Evolutionary conservation across 2,888 invertebrate genomes (phyloP).

Genomic region (Stenichneumon culpator): DNA sequence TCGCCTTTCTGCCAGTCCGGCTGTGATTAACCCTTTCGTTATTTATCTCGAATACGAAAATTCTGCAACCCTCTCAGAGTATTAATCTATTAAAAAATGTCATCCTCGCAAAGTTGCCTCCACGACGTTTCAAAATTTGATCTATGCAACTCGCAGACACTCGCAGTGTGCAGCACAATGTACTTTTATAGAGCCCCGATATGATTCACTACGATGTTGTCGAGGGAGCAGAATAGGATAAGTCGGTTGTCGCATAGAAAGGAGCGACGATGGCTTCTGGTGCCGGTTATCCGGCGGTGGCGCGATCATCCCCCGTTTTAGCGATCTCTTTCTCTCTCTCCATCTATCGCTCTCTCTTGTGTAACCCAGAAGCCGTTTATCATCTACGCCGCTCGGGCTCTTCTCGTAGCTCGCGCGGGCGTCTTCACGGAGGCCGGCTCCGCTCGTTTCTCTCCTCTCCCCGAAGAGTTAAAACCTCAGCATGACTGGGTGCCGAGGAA

Average conservation of each 20-base stretch:
- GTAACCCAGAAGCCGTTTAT: slow-evolving; percentile 86
- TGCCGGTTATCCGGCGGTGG: slow-evolving; percentile 87
- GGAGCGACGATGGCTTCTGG: slow-evolving; percentile 57
- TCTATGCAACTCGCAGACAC: background rate
- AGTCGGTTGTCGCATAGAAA: slow-evolving; percentile 90
- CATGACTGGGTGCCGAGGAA: slow-evolving; percentile 80
- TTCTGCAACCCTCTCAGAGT: too few relatives aligned
- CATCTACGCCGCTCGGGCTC: slow-evolving; percentile 74
- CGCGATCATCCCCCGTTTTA: slow-evolving; percentile 88
- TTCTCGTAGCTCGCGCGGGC: slow-evolving; percentile 64
- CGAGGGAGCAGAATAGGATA: slow-evolving; percentile 90
- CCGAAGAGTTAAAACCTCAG: slow-evolving; percentile 84
- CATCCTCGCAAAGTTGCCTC: background rate
- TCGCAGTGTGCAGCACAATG: slow-evolving; percentile 2
- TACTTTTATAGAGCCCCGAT: slow-evolving; percentile 47
- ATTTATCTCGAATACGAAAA: too few relatives aligned
- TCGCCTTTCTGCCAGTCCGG: too few relatives aligned
- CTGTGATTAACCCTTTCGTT: too few relatives aligned
- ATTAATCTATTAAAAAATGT: background rate
- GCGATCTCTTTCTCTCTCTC: slow-evolving; percentile 91
- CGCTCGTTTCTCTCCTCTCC: slow-evolving; percentile 72
- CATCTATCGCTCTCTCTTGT: slow-evolving; percentile 6
- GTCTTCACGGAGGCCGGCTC: slow-evolving; percentile 43
- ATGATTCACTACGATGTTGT: slow-evolving; percentile 62
- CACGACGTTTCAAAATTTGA: background rate